A percentile compares a stretch with the other conserved stretches of the same genome.
Conservation (phyloP, 37 sponge, comb jelly and placozoan genomes). For the Cladorhizidae sp. region DNA sequence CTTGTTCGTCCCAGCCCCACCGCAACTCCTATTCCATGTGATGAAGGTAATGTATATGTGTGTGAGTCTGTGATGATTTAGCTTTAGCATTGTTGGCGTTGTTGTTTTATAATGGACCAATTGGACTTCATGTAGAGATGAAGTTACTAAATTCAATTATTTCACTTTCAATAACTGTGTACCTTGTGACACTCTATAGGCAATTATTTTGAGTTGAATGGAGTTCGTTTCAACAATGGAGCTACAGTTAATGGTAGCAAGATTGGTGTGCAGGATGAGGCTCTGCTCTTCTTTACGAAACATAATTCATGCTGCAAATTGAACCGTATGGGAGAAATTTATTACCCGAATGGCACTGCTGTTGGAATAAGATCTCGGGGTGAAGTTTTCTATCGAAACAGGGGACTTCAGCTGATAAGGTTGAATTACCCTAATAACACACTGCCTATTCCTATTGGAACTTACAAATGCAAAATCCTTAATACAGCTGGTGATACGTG, state of each 20-base stretch:
- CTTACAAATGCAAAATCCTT: not conserved
- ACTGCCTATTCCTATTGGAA: not conserved
- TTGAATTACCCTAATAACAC: not conserved
- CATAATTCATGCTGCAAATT: not conserved
- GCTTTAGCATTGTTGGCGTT: too few species aligned
- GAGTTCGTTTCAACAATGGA: not conserved
- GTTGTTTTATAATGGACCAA: too few species aligned
- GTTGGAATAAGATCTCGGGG: not conserved
- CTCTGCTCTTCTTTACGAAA: not conserved
- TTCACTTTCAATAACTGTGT: too few species aligned
- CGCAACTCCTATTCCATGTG: too few species aligned
- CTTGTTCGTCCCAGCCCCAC: too few species aligned
- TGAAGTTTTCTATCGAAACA: not conserved
- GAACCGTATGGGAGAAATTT: not conserved
- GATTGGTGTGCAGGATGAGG: not conserved
- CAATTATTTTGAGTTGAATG: not conserved
- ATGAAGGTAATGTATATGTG: too few species aligned
- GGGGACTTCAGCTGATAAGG: not conserved
- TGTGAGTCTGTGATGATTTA: too few species aligned
- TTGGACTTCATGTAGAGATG: too few species aligned
- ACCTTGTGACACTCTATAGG: too few species aligned
- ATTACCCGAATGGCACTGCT: not conserved
- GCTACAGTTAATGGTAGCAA: not conserved
- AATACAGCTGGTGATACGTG: not conserved
- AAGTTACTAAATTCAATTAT: too few species aligned